These are phyloP conservation scores for Sclerodermus sp. DNA, from an alignment of 2,888 invertebrate species.

Conservation along the genomic window DNA sequence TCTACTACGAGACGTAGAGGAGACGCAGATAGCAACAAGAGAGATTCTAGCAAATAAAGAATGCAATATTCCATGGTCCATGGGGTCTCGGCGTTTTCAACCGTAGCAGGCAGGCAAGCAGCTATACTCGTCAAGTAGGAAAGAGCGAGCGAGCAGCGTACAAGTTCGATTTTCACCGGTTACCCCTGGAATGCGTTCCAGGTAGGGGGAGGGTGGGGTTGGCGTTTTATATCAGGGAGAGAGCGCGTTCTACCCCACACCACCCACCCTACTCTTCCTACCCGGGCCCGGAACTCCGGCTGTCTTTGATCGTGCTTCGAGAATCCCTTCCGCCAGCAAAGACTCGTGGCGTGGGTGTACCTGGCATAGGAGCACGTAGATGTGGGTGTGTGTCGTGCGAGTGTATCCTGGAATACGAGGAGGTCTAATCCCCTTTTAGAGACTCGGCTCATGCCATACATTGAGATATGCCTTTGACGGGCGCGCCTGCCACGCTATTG, in stretches of 20 bases:
- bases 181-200: too few species aligned
- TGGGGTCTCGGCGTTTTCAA: too few species aligned
- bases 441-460: conserved; percentile 47
- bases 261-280: background rate
- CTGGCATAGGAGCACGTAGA: background rate
- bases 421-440: conserved; percentile 55
- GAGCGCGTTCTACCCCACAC: conserved; percentile 9
- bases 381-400: conserved; percentile 9
- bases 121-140: too few species aligned
- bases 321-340: conserved; percentile 36
- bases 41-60: too few species aligned
- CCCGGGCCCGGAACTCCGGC: conserved; percentile 3
- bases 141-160: too few species aligned
- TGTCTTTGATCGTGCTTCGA: conserved; percentile 36
- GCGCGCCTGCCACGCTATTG: conserved; percentile 49
- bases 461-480: conserved; percentile 53
- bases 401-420: conserved; percentile 45
- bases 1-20: too few species aligned
- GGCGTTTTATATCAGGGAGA: conserved; percentile 9
- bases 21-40: too few species aligned
- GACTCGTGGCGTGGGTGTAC: conserved; percentile 22
- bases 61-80: too few species aligned
- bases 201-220: too few species aligned
- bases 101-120: too few species aligned
- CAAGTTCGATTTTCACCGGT: too few species aligned